These are phyloP conservation scores for Cotesia vestalis DNA, from an alignment of 1,140 invertebrate species.

Conservation along the genomic window DNA sequence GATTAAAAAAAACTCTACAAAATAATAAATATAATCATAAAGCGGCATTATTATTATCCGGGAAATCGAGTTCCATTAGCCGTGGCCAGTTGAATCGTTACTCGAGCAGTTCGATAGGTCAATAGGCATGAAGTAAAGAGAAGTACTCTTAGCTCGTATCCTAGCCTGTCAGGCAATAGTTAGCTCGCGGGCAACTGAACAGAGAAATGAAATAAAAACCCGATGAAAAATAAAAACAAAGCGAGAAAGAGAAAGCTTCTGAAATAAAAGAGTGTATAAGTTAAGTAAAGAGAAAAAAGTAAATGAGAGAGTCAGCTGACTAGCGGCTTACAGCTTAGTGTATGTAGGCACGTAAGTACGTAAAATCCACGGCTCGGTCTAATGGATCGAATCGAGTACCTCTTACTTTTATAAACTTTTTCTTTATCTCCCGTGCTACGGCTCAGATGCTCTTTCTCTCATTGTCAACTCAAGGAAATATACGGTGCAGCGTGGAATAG, in stretches of 20 bases:
- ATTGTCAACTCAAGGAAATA: too few relatives aligned
- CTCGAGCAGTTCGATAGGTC: background rate
- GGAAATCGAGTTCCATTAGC: background rate
- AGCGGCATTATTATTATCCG: too few relatives aligned
- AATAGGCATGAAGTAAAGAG: conserved; percentile 1
- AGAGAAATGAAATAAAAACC: background rate
- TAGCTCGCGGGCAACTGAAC: background rate
- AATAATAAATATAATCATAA: too few relatives aligned
- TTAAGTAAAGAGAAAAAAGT: background rate
- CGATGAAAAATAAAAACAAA: background rate
- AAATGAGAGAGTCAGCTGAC: too few relatives aligned
- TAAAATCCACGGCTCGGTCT: conserved; percentile 5
- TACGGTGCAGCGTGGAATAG: too few relatives aligned
- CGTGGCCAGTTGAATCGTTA: background rate
- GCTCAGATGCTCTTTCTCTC: too few relatives aligned
- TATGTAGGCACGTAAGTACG: conserved; percentile 17
- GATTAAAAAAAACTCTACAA: too few relatives aligned
- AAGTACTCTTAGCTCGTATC: background rate
- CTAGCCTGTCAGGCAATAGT: background rate
- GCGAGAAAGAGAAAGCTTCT: background rate
- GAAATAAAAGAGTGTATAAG: background rate
- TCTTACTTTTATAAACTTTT: too few relatives aligned
- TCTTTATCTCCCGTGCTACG: too few relatives aligned
- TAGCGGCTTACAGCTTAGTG: background rate
- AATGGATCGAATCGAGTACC: conserved; percentile 11